Base-by-base conservation (phyloP, 2,888 invertebrate species). In the Gymnocheta viridis region DNA sequence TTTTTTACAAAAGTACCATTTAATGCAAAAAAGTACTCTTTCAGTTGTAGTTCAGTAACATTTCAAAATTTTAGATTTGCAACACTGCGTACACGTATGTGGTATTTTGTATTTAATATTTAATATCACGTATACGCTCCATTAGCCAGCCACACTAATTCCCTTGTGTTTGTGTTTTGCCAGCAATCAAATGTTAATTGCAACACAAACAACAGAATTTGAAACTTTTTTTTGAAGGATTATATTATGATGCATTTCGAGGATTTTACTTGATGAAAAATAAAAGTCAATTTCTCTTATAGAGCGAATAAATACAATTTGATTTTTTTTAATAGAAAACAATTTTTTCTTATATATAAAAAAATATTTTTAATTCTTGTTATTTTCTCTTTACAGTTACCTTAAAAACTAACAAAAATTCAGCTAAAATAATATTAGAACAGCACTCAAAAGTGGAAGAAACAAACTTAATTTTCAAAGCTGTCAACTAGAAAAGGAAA, bases 301-400 rank as follows among this genome's bases (percentile, higher is more conserved):
- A 17, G 17, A 17, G 32, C 10, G 32, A 10, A 10, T 24, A 51
- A 14, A 51, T 49, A 10, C 12, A 47, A 9, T 22, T 22, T 22
- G 10, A 49, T 2, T 24, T 22, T 12, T 49, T 12, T 49, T 24
- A 47, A 17, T 22, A 9, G 22, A 47, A 47, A 9, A 19, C 1
- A 44, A 17, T 9, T 5, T 35, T 35, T 35, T 35, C 35, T 38
- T 12, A 38, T n/a, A n/a, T n/a, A n/a, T n/a, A 38, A 12, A 1
- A 38, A 12, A 38, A 17, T 2, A 3, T 47, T 17, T 7, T 0
- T 1, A 17, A 47, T 47, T 47, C 19, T 19, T 47, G 14, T 47
- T 47, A 19, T 47, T 17, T 49, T 51, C 24, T 47, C 27, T 35
- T 76, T 74, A 4, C 69, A 82, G 81, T 41, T 76, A 56, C n/a